Conservation (phyloP, 2,888 invertebrate species). For the Eumerus sabulonum region DNA sequence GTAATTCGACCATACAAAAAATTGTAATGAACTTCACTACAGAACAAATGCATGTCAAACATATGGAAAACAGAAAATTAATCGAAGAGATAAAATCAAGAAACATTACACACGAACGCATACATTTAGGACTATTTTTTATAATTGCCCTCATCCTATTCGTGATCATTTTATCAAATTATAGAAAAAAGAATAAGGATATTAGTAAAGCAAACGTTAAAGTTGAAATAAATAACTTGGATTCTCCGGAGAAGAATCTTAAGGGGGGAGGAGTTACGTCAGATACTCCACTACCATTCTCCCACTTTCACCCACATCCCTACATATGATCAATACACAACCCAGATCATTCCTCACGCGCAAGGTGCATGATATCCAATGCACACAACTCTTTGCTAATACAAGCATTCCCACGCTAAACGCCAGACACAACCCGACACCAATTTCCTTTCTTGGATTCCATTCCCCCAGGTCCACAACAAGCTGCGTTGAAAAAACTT, state of each 20-base stretch:
- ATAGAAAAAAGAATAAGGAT: too few species aligned
- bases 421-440: too few species aligned
- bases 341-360: too few species aligned
- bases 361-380: too few species aligned
- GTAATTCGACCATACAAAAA: not conserved
- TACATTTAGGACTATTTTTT: slow-evolving; percentile 4
- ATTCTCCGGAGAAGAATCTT: slow-evolving; percentile 19
- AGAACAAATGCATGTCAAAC: slow-evolving; percentile 5
- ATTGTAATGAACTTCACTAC: slow-evolving; percentile 7
- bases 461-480: too few species aligned
- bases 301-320: not conserved
- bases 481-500: too few species aligned
- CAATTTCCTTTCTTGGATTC: too few species aligned
- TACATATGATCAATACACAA: not conserved
- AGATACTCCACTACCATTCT: not conserved
- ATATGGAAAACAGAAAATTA: slow-evolving; percentile 2
- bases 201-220: not conserved
- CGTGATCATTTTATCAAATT: too few species aligned
- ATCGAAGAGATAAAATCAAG: slow-evolving; percentile 17
- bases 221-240: not conserved
- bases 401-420: too few species aligned
- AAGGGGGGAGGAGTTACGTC: slow-evolving; percentile 18
- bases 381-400: too few species aligned
- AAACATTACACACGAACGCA: slow-evolving; percentile 1
- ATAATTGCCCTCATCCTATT: not conserved